These are phyloP conservation scores for Cassiopea xamachana DNA, from an alignment of 30 jellyfish, hydroid and myxozoan genomes.

Conservation along the genomic window DNA sequence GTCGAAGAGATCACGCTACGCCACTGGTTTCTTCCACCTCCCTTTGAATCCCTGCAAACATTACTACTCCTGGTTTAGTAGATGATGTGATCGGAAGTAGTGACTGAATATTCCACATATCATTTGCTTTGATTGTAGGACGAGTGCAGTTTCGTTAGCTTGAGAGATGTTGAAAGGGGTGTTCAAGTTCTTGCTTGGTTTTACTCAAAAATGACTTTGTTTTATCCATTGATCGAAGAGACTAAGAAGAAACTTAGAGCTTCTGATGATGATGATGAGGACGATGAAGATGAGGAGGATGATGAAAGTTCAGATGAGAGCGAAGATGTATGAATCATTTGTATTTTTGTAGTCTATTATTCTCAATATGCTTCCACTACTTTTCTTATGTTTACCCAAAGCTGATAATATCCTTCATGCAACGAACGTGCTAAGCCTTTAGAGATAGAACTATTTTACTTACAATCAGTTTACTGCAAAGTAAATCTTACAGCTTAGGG, in stretches of 20 bases:
- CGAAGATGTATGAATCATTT: neutral
- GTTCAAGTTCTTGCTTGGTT: slow-evolving; percentile 85
- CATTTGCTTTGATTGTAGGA: slow-evolving; percentile 17
- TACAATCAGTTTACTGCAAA: too few species aligned
- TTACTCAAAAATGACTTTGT: slow-evolving; percentile 60
- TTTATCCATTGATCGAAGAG: slow-evolving; percentile 38
- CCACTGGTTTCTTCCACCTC: too few species aligned
- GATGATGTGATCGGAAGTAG: neutral
- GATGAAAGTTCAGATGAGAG: neutral
- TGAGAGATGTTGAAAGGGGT: slow-evolving; percentile 90
- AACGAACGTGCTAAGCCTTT: too few species aligned
- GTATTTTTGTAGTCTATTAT: too few species aligned
- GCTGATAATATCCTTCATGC: too few species aligned
- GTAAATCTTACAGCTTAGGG: too few species aligned
- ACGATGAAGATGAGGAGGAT: slow-evolving; percentile 2
- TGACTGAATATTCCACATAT: neutral
- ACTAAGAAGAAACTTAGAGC: slow-evolving; percentile 16
- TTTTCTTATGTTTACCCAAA: too few species aligned
- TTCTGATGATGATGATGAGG: slow-evolving; percentile 14
- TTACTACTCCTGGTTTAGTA: too few species aligned
- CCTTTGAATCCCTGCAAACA: neutral
- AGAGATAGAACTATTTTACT: too few species aligned
- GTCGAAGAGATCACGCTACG: too few species aligned
- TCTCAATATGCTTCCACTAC: too few species aligned
- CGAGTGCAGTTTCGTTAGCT: slow-evolving; percentile 90